phyloP scores from a whole-genome alignment of 2,113 vertebrate genomes.

The Podarcis muralis region DNA sequence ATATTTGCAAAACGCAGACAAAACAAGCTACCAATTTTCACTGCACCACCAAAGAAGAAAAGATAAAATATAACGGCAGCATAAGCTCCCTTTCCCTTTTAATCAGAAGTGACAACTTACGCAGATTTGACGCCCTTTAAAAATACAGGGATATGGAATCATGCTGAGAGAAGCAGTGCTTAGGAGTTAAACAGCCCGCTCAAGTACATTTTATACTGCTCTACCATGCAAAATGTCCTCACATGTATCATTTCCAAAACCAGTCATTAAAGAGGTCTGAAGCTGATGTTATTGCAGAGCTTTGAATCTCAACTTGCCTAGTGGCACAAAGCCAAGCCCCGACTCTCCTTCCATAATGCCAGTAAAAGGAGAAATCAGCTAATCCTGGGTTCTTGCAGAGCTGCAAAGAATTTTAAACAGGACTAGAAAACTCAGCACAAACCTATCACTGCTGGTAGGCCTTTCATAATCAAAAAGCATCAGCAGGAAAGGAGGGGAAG shows the following conservation, averaged over 20 bases:
- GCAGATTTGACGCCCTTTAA: not conserved
- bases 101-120: not conserved
- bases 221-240: constrained; percentile 15
- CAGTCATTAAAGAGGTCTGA: constrained; percentile 2
- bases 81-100: not conserved
- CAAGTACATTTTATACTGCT: constrained; percentile 10
- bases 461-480: not conserved
- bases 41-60: not conserved
- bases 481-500: too few species aligned
- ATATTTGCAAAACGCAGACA: not conserved
- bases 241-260: not conserved
- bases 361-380: constrained; percentile 17
- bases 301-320: not conserved
- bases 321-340: constrained; percentile 18
- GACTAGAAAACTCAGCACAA: not conserved
- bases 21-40: not conserved
- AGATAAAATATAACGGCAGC: not conserved
- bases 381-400: constrained; percentile 18
- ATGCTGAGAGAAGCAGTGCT: not conserved
- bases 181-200: not conserved
- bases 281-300: not conserved
- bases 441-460: not conserved
- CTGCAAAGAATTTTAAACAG: constrained; percentile 12
- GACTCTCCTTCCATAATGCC: constrained; percentile 9
- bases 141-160: not conserved